A percentile compares a stretch with the other conserved stretches of the same genome.
These are phyloP conservation scores for Charina bottae DNA, from an alignment of 2,113 vertebrate genomes.

Conservation along the genomic window DNA sequence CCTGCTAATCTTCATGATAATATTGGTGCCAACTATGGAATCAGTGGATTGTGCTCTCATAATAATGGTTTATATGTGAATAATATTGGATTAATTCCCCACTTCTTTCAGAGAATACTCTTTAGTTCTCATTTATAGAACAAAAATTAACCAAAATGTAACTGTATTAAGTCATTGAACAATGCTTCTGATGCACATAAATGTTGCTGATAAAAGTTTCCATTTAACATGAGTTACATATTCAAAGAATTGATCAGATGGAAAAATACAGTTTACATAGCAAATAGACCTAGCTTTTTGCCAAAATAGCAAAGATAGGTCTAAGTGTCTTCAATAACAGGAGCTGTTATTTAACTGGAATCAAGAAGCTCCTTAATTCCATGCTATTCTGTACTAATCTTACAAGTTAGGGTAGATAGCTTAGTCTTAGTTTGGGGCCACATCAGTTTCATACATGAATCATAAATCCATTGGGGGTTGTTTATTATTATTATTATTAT, in stretches of 20 bases:
- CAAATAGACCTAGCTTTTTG: conserved; percentile 21
- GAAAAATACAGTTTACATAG: conserved; percentile 15
- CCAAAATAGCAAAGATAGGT: too few relatives aligned
- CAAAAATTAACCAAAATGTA: too few relatives aligned
- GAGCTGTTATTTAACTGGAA: too few relatives aligned
- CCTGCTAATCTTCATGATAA: background rate
- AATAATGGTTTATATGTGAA: background rate
- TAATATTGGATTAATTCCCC: background rate
- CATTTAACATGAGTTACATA: background rate
- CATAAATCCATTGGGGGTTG: background rate
- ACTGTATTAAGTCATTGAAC: too few relatives aligned
- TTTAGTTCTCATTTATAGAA: background rate
- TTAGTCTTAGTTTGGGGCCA: background rate
- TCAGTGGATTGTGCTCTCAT: background rate
- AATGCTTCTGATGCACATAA: background rate
- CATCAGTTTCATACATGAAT: too few relatives aligned
- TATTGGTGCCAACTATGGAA: background rate
- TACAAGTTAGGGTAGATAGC: background rate
- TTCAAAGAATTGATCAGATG: background rate
- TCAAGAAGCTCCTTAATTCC: too few relatives aligned
- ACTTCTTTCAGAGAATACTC: background rate
- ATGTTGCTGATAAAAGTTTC: background rate
- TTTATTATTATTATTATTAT: background rate
- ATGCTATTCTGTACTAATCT: too few relatives aligned
- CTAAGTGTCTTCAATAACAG: too few relatives aligned